A percentile compares a stretch with the other conserved stretches of the same genome.
Conservation (phyloP, 2,888 invertebrate species). For the Pandemis cinnamomeana region DNA sequence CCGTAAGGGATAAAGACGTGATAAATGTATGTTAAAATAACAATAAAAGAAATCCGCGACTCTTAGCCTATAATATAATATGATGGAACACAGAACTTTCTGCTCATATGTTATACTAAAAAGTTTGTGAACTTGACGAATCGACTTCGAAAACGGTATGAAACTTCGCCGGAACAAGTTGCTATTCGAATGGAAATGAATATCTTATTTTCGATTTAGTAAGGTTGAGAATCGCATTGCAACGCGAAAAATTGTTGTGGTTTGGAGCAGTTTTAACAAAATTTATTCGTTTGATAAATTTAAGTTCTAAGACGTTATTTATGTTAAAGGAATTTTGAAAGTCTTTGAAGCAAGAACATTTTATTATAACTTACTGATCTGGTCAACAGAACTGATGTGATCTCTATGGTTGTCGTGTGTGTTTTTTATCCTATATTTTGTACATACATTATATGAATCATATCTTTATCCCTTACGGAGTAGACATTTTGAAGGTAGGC, state of each 20-base stretch:
- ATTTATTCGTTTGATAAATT: slow-evolving; percentile 23
- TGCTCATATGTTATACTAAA: slow-evolving; percentile 34
- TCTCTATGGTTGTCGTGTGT: background rate
- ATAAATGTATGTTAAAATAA: background rate
- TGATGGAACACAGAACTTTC: slow-evolving; percentile 43
- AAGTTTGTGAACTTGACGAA: slow-evolving; percentile 43
- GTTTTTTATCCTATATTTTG: no score
- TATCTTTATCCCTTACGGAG: no score
- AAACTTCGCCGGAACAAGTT: slow-evolving; percentile 28
- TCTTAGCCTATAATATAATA: slow-evolving; percentile 36
- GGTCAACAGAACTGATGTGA: background rate
- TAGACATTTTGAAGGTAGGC: no score
- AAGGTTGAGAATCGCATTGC: slow-evolving; percentile 7
- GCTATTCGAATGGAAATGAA: slow-evolving; percentile 26
- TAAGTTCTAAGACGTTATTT: slow-evolving; percentile 11
- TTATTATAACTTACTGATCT: background rate
- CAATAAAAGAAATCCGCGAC: background rate
- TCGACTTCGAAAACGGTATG: slow-evolving; percentile 40
- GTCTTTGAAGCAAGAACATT: background rate
- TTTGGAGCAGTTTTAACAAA: slow-evolving; percentile 1
- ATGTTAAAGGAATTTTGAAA: slow-evolving; percentile 14
- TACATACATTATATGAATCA: no score
- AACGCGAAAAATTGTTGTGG: slow-evolving; percentile 1
- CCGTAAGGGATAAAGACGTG: no score
- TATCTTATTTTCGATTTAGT: slow-evolving; percentile 14